Evolutionary conservation across 2,888 invertebrate species (phyloP).

Genomic region (Agriopis aurantiaria): DNA sequence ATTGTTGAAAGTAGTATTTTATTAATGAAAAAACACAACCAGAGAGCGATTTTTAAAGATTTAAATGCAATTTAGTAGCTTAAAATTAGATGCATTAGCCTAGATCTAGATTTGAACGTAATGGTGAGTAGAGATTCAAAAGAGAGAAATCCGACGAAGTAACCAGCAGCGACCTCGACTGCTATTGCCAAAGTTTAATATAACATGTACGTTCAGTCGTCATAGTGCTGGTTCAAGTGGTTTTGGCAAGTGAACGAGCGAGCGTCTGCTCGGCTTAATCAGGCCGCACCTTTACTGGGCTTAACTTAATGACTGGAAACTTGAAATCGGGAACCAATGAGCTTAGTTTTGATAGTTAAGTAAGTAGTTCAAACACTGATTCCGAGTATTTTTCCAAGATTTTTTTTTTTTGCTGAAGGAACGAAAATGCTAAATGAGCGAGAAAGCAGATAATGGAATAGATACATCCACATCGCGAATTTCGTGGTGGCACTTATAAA

Average conservation of each 20-base stretch:
- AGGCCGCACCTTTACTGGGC: conserved; percentile 74
- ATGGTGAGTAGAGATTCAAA: conserved; percentile 9
- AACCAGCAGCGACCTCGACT: conserved; percentile 15
- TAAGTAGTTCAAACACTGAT: conserved; percentile 46
- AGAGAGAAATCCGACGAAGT: conserved; percentile 12
- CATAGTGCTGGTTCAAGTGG: conserved; percentile 70
- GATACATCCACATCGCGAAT: too few relatives aligned
- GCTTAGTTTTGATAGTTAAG: conserved; percentile 61
- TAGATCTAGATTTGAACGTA: conserved; percentile 24
- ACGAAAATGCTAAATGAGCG: too few relatives aligned
- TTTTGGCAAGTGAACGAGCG: conserved; percentile 77
- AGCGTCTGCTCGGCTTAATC: conserved; percentile 77
- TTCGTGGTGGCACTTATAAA: too few relatives aligned
- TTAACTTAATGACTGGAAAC: conserved; percentile 71
- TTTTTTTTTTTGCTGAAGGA: too few relatives aligned
- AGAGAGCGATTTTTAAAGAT: neutral
- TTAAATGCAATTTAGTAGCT: conserved; percentile 11
- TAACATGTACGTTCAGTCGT: conserved; percentile 60
- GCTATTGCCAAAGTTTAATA: conserved; percentile 75
- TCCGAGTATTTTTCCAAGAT: neutral
- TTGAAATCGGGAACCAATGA: conserved; percentile 64
- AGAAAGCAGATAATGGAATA: too few relatives aligned
- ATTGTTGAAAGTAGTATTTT: conserved; percentile 39
- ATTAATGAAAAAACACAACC: conserved; percentile 16
- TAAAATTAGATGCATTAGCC: conserved; percentile 27